Percentiles rank a stretch among this genome's conserved stretches.
Conservation (phyloP, 2,888 invertebrate genomes). For the Thecocarcelia acutangulata region DNA sequence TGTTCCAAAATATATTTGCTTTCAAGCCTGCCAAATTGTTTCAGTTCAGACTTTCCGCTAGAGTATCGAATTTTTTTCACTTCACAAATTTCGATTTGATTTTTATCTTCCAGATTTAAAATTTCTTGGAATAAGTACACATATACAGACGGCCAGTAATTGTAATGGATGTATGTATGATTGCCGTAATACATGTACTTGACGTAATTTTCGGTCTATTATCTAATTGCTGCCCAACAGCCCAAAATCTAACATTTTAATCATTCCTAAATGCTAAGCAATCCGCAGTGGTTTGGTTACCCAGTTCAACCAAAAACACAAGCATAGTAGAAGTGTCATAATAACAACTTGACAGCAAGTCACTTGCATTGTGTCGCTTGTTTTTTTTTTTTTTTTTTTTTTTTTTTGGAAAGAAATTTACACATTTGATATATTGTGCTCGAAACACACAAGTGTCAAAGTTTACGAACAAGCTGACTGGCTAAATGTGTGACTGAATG, state of each 20-base stretch:
- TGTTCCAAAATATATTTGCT: too few relatives aligned
- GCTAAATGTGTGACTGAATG: slow-evolving; percentile 36
- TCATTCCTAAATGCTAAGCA: background rate
- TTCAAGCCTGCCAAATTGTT: too few relatives aligned
- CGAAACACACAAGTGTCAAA: slow-evolving; percentile 52
- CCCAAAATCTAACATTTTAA: background rate
- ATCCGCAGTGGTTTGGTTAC: background rate
- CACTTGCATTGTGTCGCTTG: slow-evolving; percentile 28
- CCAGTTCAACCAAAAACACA: background rate
- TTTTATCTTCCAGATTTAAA: too few relatives aligned
- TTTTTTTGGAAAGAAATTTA: slow-evolving; percentile 12
- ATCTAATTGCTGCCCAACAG: background rate
- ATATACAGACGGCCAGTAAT: too few relatives aligned
- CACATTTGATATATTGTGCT: slow-evolving; percentile 35
- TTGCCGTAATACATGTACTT: background rate
- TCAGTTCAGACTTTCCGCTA: too few relatives aligned
- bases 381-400: slow-evolving; percentile 7
- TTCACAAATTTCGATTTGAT: too few relatives aligned
- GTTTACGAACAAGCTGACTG: slow-evolving; percentile 40
- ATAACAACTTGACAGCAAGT: slow-evolving; percentile 50
- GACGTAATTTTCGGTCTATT: background rate
- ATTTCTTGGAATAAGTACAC: too few relatives aligned
- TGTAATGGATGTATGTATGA: background rate
- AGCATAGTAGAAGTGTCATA: slow-evolving; percentile 32
- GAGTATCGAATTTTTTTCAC: too few relatives aligned